phyloP scores from a whole-genome alignment of 1,140 invertebrate species.

The Chymomyza costata region DNA sequence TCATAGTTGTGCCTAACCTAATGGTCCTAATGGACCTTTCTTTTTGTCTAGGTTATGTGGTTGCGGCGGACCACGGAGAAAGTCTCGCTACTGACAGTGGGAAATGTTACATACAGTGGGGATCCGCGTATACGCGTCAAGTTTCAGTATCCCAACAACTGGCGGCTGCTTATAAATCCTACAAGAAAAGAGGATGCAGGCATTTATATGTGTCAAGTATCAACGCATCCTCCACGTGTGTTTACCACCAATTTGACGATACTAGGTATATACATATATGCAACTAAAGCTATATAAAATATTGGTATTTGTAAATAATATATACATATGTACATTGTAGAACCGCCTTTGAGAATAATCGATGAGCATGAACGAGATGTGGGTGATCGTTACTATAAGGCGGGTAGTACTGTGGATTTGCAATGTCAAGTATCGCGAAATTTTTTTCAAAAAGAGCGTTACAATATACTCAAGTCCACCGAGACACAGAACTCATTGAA shows the following conservation, averaged over 20 bases:
- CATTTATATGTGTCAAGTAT: constrained; percentile 90
- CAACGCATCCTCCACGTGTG: constrained; percentile 86
- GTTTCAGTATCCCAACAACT: constrained; percentile 90
- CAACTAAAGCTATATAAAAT: not conserved
- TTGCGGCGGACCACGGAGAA: constrained; percentile 82
- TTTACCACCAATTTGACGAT: constrained; percentile 80
- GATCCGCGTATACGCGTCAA: constrained; percentile 83
- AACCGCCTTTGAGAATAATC: constrained; percentile 81
- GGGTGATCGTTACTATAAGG: constrained; percentile 83
- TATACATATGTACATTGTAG: constrained; percentile 58
- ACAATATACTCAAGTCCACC: constrained; percentile 53
- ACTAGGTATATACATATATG: constrained; percentile 76
- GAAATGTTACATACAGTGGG: constrained; percentile 82
- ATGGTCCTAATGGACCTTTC: not conserved
- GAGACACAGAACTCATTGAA: constrained; percentile 10
- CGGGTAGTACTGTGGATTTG: constrained; percentile 83
- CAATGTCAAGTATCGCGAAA: constrained; percentile 78
- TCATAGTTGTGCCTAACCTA: too few relatives aligned
- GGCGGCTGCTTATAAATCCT: constrained; percentile 85
- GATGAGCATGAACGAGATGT: constrained; percentile 82
- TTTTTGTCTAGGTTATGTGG: constrained; percentile 84
- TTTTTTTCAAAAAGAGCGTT: constrained; percentile 60
- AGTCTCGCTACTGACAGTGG: constrained; percentile 86
- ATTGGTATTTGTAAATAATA: too few relatives aligned
- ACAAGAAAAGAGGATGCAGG: constrained; percentile 85